phyloP scores from a whole-genome alignment of 2,113 vertebrate species.

The Gallinago media region DNA sequence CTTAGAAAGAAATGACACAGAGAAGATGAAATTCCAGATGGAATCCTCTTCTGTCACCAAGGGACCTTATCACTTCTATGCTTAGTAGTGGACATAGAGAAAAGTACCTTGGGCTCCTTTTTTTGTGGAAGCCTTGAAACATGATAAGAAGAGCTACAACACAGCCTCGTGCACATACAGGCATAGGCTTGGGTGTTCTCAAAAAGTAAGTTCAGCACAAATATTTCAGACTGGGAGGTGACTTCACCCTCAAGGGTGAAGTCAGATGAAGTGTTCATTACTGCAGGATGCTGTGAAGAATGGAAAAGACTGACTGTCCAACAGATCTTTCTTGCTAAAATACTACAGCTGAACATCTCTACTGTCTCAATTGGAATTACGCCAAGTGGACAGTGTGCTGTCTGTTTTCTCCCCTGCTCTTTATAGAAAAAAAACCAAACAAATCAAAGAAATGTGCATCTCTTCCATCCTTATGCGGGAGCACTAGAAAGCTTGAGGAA shows the following conservation, averaged over 20 bases:
- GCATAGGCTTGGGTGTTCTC: not conserved
- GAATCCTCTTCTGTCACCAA: not conserved
- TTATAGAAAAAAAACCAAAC: not conserved
- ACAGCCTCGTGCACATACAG: accelerated
- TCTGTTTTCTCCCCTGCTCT: not conserved
- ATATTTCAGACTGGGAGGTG: not conserved
- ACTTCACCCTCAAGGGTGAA: not conserved
- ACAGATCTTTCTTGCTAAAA: not conserved
- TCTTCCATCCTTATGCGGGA: not conserved
- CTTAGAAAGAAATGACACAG: not conserved
- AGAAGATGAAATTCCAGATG: not conserved
- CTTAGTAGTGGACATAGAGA: not conserved
- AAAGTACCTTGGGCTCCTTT: not conserved
- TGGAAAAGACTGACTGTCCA: not conserved
- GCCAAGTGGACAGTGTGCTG: not conserved
- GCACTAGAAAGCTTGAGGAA: not conserved
- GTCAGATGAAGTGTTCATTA: accelerated
- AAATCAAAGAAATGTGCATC: not conserved
- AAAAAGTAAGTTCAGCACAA: not conserved
- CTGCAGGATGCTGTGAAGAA: not conserved
- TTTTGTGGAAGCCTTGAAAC: not conserved
- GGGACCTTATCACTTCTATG: not conserved
- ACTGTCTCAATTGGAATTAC: not conserved
- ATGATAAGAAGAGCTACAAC: not conserved
- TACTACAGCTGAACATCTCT: not conserved